Percentiles rank a stretch among this genome's conserved stretches.
Evolutionary conservation across 64 coral and sea anemone species (phyloP).

Genomic region (Pocillopora verrucosa): DNA sequence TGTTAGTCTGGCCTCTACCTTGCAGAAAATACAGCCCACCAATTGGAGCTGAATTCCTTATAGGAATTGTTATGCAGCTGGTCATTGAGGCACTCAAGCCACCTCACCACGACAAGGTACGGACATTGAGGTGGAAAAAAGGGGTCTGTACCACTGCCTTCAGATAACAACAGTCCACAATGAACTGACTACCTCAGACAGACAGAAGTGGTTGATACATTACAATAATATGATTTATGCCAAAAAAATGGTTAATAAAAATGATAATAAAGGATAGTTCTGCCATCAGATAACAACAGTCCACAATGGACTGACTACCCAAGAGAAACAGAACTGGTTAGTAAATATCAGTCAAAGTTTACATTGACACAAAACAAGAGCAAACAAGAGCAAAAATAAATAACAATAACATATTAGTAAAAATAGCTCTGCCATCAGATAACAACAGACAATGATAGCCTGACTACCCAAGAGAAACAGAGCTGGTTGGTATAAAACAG

Average conservation of each 20-base stretch:
- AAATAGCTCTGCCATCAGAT: conserved; percentile 11
- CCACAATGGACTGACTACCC: conserved; percentile 46
- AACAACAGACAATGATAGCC: background rate
- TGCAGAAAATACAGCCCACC: too few relatives aligned
- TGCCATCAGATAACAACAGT: conserved; percentile 50
- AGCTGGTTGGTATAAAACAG: background rate
- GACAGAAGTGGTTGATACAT: background rate
- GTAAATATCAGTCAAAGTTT: too few relatives aligned
- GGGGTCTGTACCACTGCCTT: background rate
- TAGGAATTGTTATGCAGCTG: too few relatives aligned
- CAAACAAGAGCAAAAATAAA: too few relatives aligned
- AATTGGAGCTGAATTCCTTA: too few relatives aligned
- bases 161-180: conserved; percentile 39
- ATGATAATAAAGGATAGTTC: background rate
- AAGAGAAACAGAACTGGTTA: conserved; percentile 17
- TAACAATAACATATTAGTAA: background rate
- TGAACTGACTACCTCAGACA: conserved; percentile 54
- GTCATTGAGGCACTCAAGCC: too few relatives aligned
- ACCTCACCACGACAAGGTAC: too few relatives aligned
- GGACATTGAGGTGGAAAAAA: too few relatives aligned
- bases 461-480: conserved; percentile 8
- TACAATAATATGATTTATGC: too few relatives aligned
- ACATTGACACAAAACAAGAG: too few relatives aligned
- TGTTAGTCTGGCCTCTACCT: too few relatives aligned
- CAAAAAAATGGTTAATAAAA: too few relatives aligned